Percentiles rank a stretch among this genome's conserved stretches.
Evolutionary conservation across 1,140 invertebrate species (phyloP).

Genomic region (Triops longicaudatus): DNA sequence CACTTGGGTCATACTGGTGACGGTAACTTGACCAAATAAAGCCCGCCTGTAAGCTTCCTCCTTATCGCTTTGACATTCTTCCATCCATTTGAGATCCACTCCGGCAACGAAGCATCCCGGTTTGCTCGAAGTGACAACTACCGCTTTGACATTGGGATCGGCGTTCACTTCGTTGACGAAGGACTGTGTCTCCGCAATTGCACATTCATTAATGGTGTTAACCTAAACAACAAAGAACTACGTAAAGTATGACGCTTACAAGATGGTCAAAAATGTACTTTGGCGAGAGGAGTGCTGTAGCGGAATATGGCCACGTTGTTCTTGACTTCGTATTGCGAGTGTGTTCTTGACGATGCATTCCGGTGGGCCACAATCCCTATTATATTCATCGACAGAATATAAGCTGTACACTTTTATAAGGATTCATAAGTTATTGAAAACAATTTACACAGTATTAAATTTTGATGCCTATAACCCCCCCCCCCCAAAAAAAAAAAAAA

Average conservation of each 20-base stretch:
- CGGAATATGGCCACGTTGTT: neutral
- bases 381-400: no score
- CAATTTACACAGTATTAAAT: no score
- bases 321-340: neutral
- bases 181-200: neutral
- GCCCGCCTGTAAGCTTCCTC: slow-evolving; percentile 39
- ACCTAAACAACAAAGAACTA: neutral
- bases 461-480: no score
- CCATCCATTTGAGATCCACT: slow-evolving; percentile 45
- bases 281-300: neutral
- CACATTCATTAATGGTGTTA: neutral
- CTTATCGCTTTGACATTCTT: slow-evolving; percentile 36
- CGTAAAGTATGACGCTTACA: neutral
- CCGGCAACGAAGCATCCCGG: slow-evolving; percentile 47
- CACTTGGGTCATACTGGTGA: slow-evolving; percentile 40
- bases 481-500: no score
- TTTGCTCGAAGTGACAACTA: slow-evolving; percentile 47
- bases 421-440: no score
- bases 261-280: neutral
- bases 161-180: neutral
- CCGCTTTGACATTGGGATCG: slow-evolving; percentile 36
- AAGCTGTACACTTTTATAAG: no score
- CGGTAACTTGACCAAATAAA: slow-evolving; percentile 40
- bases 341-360: neutral
- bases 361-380: neutral